Evolutionary conservation across 2,797 vertebrate species (phyloP).

Genomic region (Phrynocephalus vlangalii): DNA sequence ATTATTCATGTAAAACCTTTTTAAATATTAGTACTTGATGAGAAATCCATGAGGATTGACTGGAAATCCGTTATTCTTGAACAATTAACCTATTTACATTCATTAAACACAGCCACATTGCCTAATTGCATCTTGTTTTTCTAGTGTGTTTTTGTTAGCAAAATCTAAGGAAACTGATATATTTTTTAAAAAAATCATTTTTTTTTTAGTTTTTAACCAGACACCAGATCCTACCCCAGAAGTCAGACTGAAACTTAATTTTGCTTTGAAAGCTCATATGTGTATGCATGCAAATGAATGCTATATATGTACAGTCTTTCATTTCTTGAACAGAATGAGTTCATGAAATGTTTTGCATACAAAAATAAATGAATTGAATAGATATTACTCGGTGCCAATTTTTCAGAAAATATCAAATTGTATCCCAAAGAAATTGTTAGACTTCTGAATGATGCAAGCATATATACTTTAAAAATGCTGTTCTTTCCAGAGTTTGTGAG

Average conservation of each 20-base stretch:
- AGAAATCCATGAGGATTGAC: slow-evolving; percentile 48
- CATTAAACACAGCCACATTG: slow-evolving; percentile 29
- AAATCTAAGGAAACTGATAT: neutral
- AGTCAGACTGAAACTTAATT: neutral
- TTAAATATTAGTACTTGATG: slow-evolving; percentile 56
- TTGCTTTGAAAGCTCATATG: neutral
- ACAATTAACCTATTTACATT: slow-evolving; percentile 10
- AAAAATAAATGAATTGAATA: neutral
- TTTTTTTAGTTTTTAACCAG: neutral
- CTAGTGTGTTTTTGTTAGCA: slow-evolving; percentile 27
- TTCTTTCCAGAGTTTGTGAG: rapidly evolving
- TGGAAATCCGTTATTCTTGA: slow-evolving; percentile 56
- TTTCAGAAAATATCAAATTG: neutral
- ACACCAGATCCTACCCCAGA: neutral
- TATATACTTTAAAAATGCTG: neutral
- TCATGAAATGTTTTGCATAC: neutral
- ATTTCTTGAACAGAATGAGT: neutral
- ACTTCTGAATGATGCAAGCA: neutral
- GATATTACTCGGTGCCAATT: neutral
- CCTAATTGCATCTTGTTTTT: slow-evolving; percentile 49
- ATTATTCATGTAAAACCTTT: slow-evolving; percentile 49
- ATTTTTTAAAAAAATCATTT: neutral
- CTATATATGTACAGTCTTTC: neutral
- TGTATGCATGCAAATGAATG: neutral
- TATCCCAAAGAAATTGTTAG: neutral